Percentiles rank a stretch among this genome's conserved stretches.
These are phyloP conservation scores for Danio choprae DNA, from an alignment of 2,797 vertebrate genomes.

Conservation along the genomic window DNA sequence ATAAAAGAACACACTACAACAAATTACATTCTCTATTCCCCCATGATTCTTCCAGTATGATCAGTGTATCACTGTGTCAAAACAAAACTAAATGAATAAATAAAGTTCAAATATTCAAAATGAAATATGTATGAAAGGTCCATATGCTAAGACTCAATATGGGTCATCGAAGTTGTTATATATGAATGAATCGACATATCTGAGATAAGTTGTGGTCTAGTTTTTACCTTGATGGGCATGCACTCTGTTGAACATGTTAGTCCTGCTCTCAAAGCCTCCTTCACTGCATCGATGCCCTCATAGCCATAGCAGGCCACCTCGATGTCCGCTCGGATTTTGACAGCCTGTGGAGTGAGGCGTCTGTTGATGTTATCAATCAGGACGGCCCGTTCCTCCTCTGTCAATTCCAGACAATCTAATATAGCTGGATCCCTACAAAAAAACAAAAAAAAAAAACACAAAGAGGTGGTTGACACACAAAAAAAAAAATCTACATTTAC, in stretches of 20 bases:
- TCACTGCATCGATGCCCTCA: slow-evolving; percentile 98
- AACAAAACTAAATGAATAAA: no score
- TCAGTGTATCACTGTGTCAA: no score
- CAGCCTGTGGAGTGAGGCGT: slow-evolving; percentile 96
- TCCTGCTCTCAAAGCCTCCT: slow-evolving; percentile 94
- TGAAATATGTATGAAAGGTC: no score
- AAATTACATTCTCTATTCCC: no score
- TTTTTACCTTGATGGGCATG: slow-evolving; percentile 95
- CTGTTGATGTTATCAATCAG: slow-evolving; percentile 98
- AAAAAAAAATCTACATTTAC: no score
- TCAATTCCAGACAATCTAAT: slow-evolving; percentile 92
- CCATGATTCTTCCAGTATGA: no score
- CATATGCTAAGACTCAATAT: no score
- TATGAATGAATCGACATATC: no score
- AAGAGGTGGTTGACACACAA: not conserved
- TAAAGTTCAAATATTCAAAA: no score
- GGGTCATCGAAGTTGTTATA: no score
- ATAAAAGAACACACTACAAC: no score
- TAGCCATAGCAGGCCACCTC: slow-evolving; percentile 99
- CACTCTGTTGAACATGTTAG: slow-evolving; percentile 94
- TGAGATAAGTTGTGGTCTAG: no score
- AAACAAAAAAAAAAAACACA: not conserved
- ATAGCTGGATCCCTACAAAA: slow-evolving; percentile 89
- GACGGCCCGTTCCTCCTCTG: slow-evolving; percentile 90
- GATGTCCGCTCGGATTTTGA: slow-evolving; percentile 99